Evolutionary conservation across 2,888 invertebrate species (phyloP).

Genomic region (Leptopterna dolabrata): DNA sequence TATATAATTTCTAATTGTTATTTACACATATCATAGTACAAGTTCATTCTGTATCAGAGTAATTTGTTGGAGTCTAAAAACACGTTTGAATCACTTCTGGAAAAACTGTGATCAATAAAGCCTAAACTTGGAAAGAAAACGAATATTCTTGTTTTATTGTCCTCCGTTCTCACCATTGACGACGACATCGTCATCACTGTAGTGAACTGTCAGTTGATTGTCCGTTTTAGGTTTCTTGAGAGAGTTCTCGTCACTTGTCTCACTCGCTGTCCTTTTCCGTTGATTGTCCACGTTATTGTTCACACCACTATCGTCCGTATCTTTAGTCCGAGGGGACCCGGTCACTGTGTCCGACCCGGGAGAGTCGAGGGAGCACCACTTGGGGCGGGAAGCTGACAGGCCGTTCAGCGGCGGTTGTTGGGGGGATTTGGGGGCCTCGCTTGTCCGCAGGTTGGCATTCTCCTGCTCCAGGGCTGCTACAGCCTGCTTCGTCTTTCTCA

Average conservation of each 20-base stretch:
- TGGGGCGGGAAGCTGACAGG: constrained; percentile 27
- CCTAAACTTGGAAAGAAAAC: constrained; percentile 14
- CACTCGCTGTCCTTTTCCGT: constrained; percentile 67
- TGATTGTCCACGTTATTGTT: constrained; percentile 60
- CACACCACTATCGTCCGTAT: constrained; percentile 49
- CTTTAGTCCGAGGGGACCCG: constrained; percentile 56
- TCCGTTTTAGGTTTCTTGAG: constrained; percentile 77
- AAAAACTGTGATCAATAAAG: constrained; percentile 28
- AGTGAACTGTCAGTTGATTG: constrained; percentile 76
- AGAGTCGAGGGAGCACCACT: constrained; percentile 40
- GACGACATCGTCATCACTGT: constrained; percentile 80
- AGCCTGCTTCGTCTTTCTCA: constrained; percentile 83
- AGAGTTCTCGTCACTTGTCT: constrained; percentile 69
- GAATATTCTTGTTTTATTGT: constrained; percentile 50
- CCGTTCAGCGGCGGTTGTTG: constrained; percentile 56
- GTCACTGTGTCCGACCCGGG: neutral
- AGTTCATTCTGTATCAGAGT: constrained; percentile 34
- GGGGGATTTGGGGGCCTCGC: constrained; percentile 1
- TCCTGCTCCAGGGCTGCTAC: constrained; percentile 75
- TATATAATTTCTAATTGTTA: constrained; percentile 28
- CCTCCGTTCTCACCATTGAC: constrained; percentile 73
- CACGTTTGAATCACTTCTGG: constrained; percentile 23
- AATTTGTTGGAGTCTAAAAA: constrained; percentile 34
- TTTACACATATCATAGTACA: constrained; percentile 45
- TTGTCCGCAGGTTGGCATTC: constrained; percentile 47